Conservation (phyloP, 2,113 vertebrate species). For the Sula dactylatra region DNA sequence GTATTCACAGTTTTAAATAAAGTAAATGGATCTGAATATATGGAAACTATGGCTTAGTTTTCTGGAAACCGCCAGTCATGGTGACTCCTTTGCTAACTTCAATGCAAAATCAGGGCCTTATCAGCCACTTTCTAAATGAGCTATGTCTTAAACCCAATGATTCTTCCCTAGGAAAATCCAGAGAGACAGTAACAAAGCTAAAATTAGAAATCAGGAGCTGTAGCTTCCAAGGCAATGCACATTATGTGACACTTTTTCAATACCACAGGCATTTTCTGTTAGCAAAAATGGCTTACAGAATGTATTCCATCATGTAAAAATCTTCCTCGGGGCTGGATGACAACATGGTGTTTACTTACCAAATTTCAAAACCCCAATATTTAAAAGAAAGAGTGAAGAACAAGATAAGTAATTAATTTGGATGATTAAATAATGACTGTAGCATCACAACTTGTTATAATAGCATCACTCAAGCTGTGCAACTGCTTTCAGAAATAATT, state of each 20-base stretch:
- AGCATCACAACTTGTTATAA: not conserved
- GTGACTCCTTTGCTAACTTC: not conserved
- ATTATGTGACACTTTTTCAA: slow-evolving; percentile 27
- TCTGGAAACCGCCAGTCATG: not conserved
- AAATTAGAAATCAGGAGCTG: slow-evolving; percentile 51
- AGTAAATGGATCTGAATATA: not conserved
- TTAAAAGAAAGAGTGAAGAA: not conserved
- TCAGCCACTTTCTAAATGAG: not conserved
- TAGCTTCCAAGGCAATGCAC: slow-evolving; percentile 40
- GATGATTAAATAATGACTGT: not conserved
- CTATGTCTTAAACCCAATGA: not conserved
- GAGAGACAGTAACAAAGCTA: slow-evolving; percentile 44
- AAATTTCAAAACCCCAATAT: not conserved
- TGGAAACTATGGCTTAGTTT: not conserved
- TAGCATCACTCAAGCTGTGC: not conserved
- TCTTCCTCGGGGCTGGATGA: not conserved
- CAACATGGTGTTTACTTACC: not conserved
- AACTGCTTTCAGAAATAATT: not conserved
- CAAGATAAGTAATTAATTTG: not conserved
- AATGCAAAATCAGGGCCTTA: not conserved
- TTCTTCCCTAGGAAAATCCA: slow-evolving; percentile 23
- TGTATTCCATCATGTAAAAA: not conserved
- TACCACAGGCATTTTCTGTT: slow-evolving; percentile 29
- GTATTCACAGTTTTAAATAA: not conserved
- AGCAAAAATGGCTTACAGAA: not conserved